Evolutionary conservation across 1,140 invertebrate species (phyloP), one percentile per base, ranked within the genome.

Genomic region (Zaprionus kolodkinae): DNA sequence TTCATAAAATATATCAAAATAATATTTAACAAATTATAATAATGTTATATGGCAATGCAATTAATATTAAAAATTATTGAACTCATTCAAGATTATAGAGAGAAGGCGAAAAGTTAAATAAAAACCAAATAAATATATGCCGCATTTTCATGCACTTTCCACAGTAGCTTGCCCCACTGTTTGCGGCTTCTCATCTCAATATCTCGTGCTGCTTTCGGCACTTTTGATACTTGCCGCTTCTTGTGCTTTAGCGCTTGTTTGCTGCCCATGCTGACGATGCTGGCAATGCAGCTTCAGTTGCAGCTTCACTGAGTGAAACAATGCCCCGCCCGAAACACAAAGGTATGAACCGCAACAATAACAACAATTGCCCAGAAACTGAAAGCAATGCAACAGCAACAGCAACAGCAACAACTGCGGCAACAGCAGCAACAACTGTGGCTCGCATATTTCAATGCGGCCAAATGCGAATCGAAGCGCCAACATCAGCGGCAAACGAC

Each of bases 271-370:
- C 36, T 48, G 61, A 6, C 56, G 65, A n/a, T 45, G 33, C 45
- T 56, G 61, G n/a, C 56, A 54, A n/a, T 45, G 33, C 45, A 48
- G 36, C 54, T 43, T 67, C 50, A 55, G 61, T 36, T 66, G 74
- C 70, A 79, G 43, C n/a, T 64, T 79, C 62, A 57, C n/a, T 21
- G 21, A 21, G 21, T 21, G 63, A 54, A 88, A 88, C 85, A 88
- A 88, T 88, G 75, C 78, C 15, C 65, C 52, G 81, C 15, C 65
- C 52, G 63, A 81, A 75, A 84, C 71, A 88, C 84, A 89, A 89
- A 89, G 81, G 85, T 89, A 84, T 84, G 78, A 81, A 72, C 85
- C 85, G 72, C 84, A 80, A 81, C 77, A 88, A 83, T 73, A 87
- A 87, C 79, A 86, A 85, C 70, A 81, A 72, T 57, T 15, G 27